Conservation (phyloP, 2,113 vertebrate genomes). For the Strigops habroptila region DNA sequence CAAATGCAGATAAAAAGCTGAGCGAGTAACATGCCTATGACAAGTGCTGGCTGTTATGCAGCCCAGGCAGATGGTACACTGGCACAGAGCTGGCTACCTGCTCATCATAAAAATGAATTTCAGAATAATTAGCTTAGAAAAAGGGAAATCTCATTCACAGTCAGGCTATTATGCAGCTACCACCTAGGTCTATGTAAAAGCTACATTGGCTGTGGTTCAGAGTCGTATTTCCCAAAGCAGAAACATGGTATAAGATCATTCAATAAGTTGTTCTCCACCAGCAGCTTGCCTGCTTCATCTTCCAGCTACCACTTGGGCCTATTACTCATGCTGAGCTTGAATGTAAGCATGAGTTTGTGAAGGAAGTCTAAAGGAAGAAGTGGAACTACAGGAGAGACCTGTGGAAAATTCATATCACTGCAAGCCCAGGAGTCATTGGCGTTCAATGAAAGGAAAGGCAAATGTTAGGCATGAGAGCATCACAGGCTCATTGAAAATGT, state of each 20-base stretch:
- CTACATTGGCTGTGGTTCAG: not conserved
- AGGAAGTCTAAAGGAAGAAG: not conserved
- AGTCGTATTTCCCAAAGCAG: not conserved
- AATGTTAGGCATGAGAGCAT: not conserved
- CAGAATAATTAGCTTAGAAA: not conserved
- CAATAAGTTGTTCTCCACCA: not conserved
- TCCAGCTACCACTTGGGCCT: not conserved
- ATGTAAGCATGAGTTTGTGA: not conserved
- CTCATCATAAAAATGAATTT: not conserved
- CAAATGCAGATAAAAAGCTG: not conserved
- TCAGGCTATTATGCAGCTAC: not conserved
- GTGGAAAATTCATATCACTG: not conserved
- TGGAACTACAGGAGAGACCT: not conserved
- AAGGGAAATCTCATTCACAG: not conserved
- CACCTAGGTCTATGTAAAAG: not conserved
- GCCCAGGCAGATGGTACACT: not conserved
- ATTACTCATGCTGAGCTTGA: conserved; percentile 14
- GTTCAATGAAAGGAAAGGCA: conserved; percentile 30
- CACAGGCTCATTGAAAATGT: not conserved
- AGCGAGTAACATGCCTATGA: not conserved
- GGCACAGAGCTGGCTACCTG: not conserved
- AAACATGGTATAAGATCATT: not conserved
- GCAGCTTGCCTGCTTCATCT: not conserved
- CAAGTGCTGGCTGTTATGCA: not conserved
- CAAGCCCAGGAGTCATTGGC: conserved; percentile 43